Conservation (phyloP, 2,113 vertebrate genomes). For the Poecilia latipinna region DNA sequence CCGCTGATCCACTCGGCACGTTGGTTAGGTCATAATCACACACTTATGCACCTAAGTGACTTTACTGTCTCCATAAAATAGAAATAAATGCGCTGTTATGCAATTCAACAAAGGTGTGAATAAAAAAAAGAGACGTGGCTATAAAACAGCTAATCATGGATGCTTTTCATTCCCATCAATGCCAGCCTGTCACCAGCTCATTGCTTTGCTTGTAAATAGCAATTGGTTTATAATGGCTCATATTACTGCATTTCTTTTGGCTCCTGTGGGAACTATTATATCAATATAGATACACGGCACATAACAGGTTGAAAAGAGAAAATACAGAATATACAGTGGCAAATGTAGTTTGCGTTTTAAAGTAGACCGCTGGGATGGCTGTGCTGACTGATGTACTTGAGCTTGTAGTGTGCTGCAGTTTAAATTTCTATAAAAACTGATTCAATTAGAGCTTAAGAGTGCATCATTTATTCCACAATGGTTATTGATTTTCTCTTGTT, state of each 20-base stretch:
- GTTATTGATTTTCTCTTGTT: conserved; percentile 47
- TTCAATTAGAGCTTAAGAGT: conserved; percentile 23
- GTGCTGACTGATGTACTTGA: conserved; percentile 19
- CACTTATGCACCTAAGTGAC: conserved; percentile 49
- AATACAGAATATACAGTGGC: conserved; percentile 37
- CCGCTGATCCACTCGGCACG: conserved; percentile 21
- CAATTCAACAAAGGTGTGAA: conserved; percentile 46
- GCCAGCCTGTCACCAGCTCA: conserved; percentile 37
- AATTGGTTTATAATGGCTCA: conserved; percentile 13
- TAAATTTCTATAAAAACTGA: conserved; percentile 5
- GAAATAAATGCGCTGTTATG: conserved; percentile 45
- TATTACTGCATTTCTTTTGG: background rate
- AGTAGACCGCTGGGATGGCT: conserved; percentile 26
- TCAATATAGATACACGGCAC: conserved; percentile 19
- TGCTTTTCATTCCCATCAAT: conserved; percentile 40
- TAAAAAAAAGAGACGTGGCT: conserved; percentile 31
- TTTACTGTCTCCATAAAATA: conserved; percentile 64
- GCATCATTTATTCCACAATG: conserved; percentile 52
- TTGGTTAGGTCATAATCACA: conserved; percentile 55
- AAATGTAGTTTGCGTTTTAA: conserved; percentile 23
- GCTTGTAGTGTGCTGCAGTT: conserved; percentile 3
- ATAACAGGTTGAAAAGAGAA: conserved; percentile 23
- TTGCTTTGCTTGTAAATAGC: conserved; percentile 46
- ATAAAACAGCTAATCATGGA: conserved; percentile 38
- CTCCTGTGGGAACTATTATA: conserved; percentile 47